Percentiles rank a stretch among this genome's conserved stretches.
Evolutionary conservation across 2,797 vertebrate genomes (phyloP).

Genomic region (Megalops cyprinoides): DNA sequence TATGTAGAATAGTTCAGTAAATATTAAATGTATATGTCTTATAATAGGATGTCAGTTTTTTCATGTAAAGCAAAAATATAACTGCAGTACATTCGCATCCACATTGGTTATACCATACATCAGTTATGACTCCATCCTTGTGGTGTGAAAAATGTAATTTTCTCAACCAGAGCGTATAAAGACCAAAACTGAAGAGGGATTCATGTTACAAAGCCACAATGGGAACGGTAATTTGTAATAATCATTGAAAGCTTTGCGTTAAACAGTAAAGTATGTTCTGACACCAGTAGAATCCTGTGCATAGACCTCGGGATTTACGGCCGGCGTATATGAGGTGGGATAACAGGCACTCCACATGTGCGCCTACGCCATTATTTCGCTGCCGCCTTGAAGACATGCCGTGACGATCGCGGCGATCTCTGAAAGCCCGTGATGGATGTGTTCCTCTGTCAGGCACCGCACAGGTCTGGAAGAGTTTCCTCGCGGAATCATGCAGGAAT

Average conservation of each 20-base stretch:
- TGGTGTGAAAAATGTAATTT: too few species aligned
- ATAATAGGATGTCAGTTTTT: too few species aligned
- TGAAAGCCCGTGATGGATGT: conserved; percentile 70
- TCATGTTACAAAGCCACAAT: too few species aligned
- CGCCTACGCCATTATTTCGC: neutral
- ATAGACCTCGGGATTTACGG: neutral
- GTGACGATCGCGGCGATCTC: neutral
- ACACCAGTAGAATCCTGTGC: too few species aligned
- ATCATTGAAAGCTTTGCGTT: neutral
- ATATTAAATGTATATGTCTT: too few species aligned
- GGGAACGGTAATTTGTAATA: too few species aligned
- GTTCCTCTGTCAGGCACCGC: conserved; percentile 62
- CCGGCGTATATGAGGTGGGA: neutral
- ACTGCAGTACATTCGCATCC: too few species aligned
- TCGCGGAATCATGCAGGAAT: conserved; percentile 69
- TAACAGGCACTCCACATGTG: neutral
- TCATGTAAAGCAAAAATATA: too few species aligned
- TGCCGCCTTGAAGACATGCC: neutral
- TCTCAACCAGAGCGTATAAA: too few species aligned
- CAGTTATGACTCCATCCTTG: conserved; percentile 49
- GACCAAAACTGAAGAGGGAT: conserved; percentile 59
- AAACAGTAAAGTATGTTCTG: too few species aligned
- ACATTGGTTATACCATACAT: conserved; percentile 67
- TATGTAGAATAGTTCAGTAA: too few species aligned
- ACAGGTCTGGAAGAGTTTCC: conserved; percentile 58